Evolutionary conservation across 2,888 invertebrate species (phyloP), one percentile per base, ranked within the genome.

Genomic region (Drosophila anceps): DNA sequence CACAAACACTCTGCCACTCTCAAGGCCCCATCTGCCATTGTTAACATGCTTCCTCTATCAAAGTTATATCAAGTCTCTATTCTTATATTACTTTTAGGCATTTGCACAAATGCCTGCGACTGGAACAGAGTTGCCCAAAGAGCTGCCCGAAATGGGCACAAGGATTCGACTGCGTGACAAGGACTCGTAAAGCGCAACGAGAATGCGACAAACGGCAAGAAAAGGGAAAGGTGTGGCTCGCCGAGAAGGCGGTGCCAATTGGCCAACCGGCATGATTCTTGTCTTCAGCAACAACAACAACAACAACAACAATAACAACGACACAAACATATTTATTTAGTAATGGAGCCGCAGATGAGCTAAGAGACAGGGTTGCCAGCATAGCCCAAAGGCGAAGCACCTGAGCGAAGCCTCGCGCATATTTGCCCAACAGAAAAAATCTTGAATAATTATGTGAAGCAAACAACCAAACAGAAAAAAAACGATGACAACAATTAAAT

Each of bases 381-480:
- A 10, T 6, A 55, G 37, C 18, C 12, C 24, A 9, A 51, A n/a
- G 8, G 20, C 7, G 13, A 7, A 33, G 18, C 29, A 12, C 5
- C 48, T 12, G 39, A 29, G 29, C 39, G 20, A 54, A 24, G 54
- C 39, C 10, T 53, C 33, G 37, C 15, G 57, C 68, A 73, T 69
- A 79, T 72, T 64, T 76, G 58, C 62, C 64, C 18, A 33, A 59
- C n/a, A n/a, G 59, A 61, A 54, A 65, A 73, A 85, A 85, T 63
- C 79, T 76, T 76, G 73, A 74, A 81, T 75, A 81, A 81, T 86
- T 86, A 83, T 79, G 51, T 39, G 63, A 39, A 41, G 37, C 46
- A 60, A 51, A 27, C 29, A 44, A 12, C 33, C 46, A 24, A 54
- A 37, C 46, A 24, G 50, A 37, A 35, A 59, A 48, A 55, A 48